Evolutionary conservation across 1,140 invertebrate genomes (phyloP), one percentile per base, ranked within the genome.

Genomic region (Tribolium madens): DNA sequence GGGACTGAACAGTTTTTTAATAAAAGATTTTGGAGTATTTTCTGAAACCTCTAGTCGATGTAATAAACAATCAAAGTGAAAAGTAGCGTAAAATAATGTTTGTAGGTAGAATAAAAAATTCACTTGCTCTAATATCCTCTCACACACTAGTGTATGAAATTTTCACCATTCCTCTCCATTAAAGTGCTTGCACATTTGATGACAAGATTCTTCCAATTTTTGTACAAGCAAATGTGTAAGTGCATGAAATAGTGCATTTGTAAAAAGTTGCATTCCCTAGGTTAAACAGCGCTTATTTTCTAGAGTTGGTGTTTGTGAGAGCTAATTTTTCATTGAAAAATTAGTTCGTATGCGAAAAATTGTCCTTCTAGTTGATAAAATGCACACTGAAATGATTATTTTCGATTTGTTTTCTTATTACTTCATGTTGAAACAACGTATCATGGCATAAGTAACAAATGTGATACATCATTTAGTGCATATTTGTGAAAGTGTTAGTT

Each of bases 401-500:
- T 9, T 42, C 2, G 6, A 10, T 36, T 36, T 7, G 33, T 42
- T 42, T 64, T 64, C 6, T 9, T 18, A 1, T 64, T 12, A 12
- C 14, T 64, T 64, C 26, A 64, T 33, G 9, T 64, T 33, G 14
- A 57, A 57, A 64, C 26, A 64, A 64, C 26, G 26, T 64, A 64
- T 33, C 57, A 33, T 64, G 26, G 14, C 57, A 64, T 64, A 64
- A 18, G 57, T 64, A 64, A 64, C 57, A 64, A 26, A 64, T 64
- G 57, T 64, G 57, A 64, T 64, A 64, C 57, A 31, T 64, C 57
- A 18, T 64, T 64, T 64, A 64, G 14, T 64, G 57, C 57, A 64
- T 64, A 64, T 64, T 64, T 64, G 70, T 72, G 50, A 71, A 71
- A 21, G 36, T 72, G 50, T 72, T 71, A 47, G 42, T 76, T 33